Conservation (phyloP, 2,888 invertebrate species). For the Euproctis similis region DNA sequence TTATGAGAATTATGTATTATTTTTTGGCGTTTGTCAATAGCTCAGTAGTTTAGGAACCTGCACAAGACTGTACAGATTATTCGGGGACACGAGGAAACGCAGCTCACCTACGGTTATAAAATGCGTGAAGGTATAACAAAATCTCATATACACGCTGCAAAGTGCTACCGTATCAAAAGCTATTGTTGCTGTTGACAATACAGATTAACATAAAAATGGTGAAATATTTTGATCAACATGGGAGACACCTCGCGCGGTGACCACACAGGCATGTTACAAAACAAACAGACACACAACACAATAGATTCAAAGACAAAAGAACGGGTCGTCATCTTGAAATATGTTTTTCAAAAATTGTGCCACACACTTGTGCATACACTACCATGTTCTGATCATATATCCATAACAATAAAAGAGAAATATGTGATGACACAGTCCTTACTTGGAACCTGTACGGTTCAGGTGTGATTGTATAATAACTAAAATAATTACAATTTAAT, state of each 20-base stretch:
- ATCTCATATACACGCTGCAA: too few relatives aligned
- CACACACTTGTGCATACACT: slow-evolving; percentile 66
- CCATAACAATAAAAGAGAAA: slow-evolving; percentile 64
- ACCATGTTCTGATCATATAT: slow-evolving; percentile 67
- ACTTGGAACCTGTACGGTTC: slow-evolving; percentile 37
- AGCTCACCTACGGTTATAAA: too few relatives aligned
- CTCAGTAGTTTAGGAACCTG: too few relatives aligned
- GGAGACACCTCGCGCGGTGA: slow-evolving; percentile 14
- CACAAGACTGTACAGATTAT: too few relatives aligned
- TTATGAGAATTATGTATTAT: too few relatives aligned
- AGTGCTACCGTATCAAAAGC: not conserved
- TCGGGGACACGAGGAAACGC: too few relatives aligned
- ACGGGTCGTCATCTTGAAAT: slow-evolving; percentile 38
- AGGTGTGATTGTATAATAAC: slow-evolving; percentile 27
- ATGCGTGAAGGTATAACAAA: too few relatives aligned
- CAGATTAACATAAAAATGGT: slow-evolving; percentile 19
- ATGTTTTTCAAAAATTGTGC: slow-evolving; percentile 47
- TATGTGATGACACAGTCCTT: slow-evolving; percentile 61
- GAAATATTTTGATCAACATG: slow-evolving; percentile 17
- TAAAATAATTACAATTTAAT: too few relatives aligned
- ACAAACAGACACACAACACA: slow-evolving; percentile 32
- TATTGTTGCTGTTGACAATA: slow-evolving; percentile 2
- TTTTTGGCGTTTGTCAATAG: too few relatives aligned
- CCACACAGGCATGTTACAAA: slow-evolving; percentile 22
- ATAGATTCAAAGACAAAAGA: slow-evolving; percentile 30